Evolutionary conservation across 2,888 invertebrate species (phyloP).

Genomic region (Andrena praecox): DNA sequence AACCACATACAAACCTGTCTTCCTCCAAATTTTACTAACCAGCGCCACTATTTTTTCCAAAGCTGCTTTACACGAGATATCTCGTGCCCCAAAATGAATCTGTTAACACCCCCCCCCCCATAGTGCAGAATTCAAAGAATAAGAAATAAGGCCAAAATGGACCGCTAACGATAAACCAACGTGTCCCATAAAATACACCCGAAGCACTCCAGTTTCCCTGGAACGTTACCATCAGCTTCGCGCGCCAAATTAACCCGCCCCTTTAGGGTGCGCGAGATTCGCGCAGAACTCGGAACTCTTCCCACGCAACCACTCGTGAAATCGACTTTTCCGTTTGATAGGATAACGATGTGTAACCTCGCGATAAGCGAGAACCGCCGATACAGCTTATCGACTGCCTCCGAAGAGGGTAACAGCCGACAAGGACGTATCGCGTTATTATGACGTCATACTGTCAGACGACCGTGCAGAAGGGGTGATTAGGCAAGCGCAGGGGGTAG

Average conservation of each 20-base stretch:
- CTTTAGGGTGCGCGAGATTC: neutral
- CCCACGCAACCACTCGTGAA: constrained; percentile 42
- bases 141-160: neutral
- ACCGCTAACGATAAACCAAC: neutral
- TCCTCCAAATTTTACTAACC: too few relatives aligned
- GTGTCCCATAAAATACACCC: neutral
- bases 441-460: constrained; percentile 73
- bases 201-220: neutral
- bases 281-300: neutral
- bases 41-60: too few relatives aligned
- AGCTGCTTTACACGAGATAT: neutral
- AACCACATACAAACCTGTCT: too few relatives aligned
- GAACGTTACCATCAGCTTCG: neutral
- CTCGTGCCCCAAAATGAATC: neutral
- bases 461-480: constrained; percentile 59
- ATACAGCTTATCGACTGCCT: constrained; percentile 62
- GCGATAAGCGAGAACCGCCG: constrained; percentile 49
- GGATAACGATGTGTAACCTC: constrained; percentile 48
- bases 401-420: constrained; percentile 57
- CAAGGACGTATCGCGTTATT: constrained; percentile 71
- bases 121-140: neutral
- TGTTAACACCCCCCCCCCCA: neutral
- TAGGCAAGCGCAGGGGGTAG: constrained; percentile 43
- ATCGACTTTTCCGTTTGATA: constrained; percentile 36
- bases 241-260: neutral